phyloP scores from a whole-genome alignment of 2,113 vertebrate genomes.

The Crotalus tigris region DNA sequence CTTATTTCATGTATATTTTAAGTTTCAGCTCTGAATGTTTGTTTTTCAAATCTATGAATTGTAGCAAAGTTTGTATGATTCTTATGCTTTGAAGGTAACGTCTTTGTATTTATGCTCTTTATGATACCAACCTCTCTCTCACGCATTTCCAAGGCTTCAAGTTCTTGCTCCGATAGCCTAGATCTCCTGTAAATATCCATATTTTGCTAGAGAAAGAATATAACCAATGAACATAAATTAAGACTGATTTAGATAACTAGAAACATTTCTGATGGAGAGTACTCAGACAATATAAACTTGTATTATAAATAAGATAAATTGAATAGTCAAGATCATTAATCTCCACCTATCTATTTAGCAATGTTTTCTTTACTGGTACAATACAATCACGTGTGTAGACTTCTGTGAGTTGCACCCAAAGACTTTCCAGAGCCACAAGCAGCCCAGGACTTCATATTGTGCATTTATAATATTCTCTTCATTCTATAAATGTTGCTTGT shows the following conservation, averaged over 20 bases:
- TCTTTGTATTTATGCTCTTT: background rate
- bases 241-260: fast-evolving
- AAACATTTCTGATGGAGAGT: background rate
- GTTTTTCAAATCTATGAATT: background rate
- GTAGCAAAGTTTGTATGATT: background rate
- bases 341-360: background rate
- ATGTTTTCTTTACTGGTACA: background rate
- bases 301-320: background rate
- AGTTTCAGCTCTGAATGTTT: background rate
- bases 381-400: background rate
- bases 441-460: background rate
- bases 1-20: background rate
- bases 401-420: background rate
- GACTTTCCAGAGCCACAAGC: background rate
- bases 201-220: constrained; percentile 84
- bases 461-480: background rate
- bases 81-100: background rate
- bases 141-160: constrained; percentile 92
- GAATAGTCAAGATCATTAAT: background rate
- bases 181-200: constrained; percentile 90
- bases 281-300: background rate
- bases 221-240: background rate
- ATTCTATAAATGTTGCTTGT: background rate
- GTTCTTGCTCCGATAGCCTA: constrained; percentile 86
- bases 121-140: constrained; percentile 87